Evolutionary conservation across 2,113 vertebrate genomes (phyloP), one percentile per base, ranked within the genome.

Genomic region (Asarcornis scutulata): DNA sequence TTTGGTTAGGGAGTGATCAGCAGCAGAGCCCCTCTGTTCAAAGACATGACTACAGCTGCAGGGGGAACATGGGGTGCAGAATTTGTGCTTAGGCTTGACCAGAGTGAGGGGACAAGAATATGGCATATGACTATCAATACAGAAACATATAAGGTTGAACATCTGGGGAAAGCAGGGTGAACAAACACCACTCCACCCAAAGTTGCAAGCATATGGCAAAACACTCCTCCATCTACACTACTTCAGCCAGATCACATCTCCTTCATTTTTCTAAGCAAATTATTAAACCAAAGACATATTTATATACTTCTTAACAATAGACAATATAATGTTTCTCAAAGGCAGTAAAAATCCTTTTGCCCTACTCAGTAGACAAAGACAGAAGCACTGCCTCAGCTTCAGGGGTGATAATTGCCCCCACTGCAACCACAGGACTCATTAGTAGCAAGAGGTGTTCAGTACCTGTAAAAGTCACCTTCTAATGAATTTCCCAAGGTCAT

Each of bases 401-500:
- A 80, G 87, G 89, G 25, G 36, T 63, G 79, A 2, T 74, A 71
- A 78, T 38, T 86, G 72, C 25, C 83, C 66, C 72, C 4, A 7
- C 3, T 81, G 86, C 31, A 90, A 60, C 52, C 60, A 84, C 25
- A 93, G 83, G 40, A 88, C 42, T 83, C 80, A 67, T 83, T 83
- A 63, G 25, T 12, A 90, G n/a, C 68, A 93, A 93, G 60, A 92
- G 64, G 56, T 68, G 56, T 38, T 76, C 64, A 72, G 42, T 66
- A 92, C 68, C 60, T 72, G 46, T 52, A 86, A 93, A 93, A 93
- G 84, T 75, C 86, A 92, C 48, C 69, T 92, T 56, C 40, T 72
- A 72, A 7, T 78, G 73, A 74, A 88, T 82, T 88, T 89, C 40
- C 44, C 93, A 94, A 97, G 86, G 94, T 93, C 86, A 89, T 1